Evolutionary conservation across 2,888 invertebrate species (phyloP).

Genomic region (Rhimphoctona megacephalus): DNA sequence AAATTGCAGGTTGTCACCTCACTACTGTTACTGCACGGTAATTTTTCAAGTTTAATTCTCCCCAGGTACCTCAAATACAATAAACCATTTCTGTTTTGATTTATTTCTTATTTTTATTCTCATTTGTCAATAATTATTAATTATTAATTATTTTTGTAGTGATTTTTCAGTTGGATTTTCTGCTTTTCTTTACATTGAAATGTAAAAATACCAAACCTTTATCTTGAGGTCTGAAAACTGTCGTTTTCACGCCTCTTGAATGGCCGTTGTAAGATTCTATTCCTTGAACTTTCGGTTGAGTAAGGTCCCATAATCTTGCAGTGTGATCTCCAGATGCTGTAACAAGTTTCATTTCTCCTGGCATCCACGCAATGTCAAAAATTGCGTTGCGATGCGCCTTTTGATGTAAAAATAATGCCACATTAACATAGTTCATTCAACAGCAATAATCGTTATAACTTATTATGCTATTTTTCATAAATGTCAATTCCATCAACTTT

Average conservation of each 20-base stretch:
- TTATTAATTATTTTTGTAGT: neutral
- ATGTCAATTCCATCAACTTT: too few species aligned
- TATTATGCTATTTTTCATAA: too few species aligned
- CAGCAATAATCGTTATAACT: too few species aligned
- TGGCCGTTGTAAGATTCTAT: slow-evolving; percentile 91
- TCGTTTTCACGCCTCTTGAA: slow-evolving; percentile 93
- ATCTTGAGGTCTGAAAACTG: slow-evolving; percentile 90
- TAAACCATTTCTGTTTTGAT: neutral
- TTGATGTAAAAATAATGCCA: slow-evolving; percentile 56
- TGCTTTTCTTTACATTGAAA: neutral
- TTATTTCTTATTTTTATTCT: neutral
- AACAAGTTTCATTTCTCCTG: slow-evolving; percentile 90
- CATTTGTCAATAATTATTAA: neutral
- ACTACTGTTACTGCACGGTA: too few species aligned
- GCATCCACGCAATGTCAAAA: slow-evolving; percentile 95
- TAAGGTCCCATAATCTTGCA: slow-evolving; percentile 92
- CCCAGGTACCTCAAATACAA: neutral
- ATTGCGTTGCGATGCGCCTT: slow-evolving; percentile 93
- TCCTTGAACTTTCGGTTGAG: slow-evolving; percentile 82
- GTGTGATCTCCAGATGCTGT: slow-evolving; percentile 95
- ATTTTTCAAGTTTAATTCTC: too few species aligned
- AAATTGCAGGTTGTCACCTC: too few species aligned
- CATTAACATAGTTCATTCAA: neutral
- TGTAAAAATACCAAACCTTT: slow-evolving; percentile 81
- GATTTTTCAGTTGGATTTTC: neutral